These are phyloP conservation scores for Lasioglossum figueresi DNA, from an alignment of 2,888 invertebrate species.

Conservation along the genomic window DNA sequence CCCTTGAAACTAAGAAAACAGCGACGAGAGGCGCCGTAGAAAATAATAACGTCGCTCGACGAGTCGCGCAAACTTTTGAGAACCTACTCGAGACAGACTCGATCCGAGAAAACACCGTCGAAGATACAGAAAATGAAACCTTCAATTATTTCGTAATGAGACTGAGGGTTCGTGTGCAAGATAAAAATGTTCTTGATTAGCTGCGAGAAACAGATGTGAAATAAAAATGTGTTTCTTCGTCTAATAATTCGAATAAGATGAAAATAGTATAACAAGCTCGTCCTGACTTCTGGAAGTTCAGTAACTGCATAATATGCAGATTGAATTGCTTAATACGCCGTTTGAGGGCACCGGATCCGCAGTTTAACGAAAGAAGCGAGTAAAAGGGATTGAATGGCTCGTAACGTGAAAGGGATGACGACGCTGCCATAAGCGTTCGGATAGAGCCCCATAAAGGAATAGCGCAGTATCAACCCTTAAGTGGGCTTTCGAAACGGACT, in stretches of 20 bases:
- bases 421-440: neutral
- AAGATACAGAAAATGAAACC: neutral
- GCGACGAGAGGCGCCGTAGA: neutral
- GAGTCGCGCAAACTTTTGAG: neutral
- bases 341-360: neutral
- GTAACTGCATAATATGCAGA: neutral
- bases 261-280: neutral
- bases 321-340: neutral
- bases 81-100: neutral
- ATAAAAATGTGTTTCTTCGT: neutral
- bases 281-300: neutral
- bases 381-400: neutral
- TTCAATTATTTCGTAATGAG: neutral
- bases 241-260: neutral
- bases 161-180: neutral
- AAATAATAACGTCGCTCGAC: neutral
- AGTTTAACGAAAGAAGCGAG: slow-evolving; percentile 1
- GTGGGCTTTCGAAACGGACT: neutral
- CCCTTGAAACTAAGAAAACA: neutral
- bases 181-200: neutral
- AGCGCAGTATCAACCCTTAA: neutral
- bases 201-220: neutral
- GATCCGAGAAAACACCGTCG: neutral
- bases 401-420: neutral
- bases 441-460: neutral